A percentile compares a stretch with the other conserved stretches of the same genome.
Conservation (phyloP, 2,113 vertebrate genomes). For the Felis catus region DNA sequence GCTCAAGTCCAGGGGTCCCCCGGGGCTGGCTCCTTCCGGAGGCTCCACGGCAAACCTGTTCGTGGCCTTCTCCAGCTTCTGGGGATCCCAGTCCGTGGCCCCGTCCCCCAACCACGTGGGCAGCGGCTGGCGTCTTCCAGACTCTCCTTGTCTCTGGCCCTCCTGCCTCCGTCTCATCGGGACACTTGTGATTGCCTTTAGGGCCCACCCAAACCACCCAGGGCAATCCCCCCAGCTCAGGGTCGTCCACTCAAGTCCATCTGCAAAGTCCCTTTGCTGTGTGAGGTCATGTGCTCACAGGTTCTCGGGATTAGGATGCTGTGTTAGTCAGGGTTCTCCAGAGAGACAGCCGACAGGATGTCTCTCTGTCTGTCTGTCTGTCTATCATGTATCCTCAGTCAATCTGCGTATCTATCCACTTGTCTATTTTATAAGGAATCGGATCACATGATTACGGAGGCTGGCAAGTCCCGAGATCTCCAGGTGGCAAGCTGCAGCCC, state of each 20-base stretch:
- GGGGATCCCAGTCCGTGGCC: fast-evolving
- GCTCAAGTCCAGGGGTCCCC: too few relatives aligned
- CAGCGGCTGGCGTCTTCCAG: fast-evolving
- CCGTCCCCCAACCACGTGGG: background rate
- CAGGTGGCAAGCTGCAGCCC: background rate
- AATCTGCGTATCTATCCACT: background rate
- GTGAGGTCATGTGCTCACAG: fast-evolving
- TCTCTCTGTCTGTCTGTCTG: background rate
- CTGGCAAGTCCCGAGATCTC: fast-evolving
- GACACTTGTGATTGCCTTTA: background rate
- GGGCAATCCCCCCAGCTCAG: fast-evolving
- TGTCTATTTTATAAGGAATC: fast-evolving
- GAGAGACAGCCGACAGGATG: fast-evolving
- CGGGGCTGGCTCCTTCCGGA: background rate
- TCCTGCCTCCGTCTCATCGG: background rate
- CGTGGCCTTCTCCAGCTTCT: background rate
- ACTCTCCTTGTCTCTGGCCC: background rate
- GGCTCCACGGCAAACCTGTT: fast-evolving
- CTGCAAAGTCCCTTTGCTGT: background rate
- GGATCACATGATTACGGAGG: fast-evolving
- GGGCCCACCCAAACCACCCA: too few relatives aligned
- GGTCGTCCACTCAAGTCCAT: background rate
- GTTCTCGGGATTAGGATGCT: fast-evolving
- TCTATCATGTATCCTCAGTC: background rate
- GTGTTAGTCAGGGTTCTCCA: background rate